These are phyloP conservation scores for Hypomecis atomaria DNA, from an alignment of 2,888 invertebrate genomes.

Conservation along the genomic window DNA sequence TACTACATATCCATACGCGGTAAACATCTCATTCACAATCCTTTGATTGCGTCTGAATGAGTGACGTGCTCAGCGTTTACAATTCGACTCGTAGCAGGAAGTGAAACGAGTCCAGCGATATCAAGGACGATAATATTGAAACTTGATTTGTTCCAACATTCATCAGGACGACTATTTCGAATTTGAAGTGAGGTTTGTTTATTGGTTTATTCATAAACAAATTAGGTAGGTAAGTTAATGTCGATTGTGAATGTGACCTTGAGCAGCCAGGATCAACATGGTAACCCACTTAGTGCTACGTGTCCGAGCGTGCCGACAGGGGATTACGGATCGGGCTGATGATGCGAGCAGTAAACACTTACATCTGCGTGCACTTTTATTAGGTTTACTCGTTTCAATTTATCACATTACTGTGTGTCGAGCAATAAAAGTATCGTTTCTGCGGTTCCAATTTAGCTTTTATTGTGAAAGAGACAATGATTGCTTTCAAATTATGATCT, in stretches of 20 bases:
- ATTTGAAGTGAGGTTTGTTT: slow-evolving; percentile 31
- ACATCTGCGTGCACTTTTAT: slow-evolving; percentile 56
- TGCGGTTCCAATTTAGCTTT: neutral
- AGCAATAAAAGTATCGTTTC: neutral
- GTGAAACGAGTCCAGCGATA: slow-evolving; percentile 75
- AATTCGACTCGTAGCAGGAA: slow-evolving; percentile 77
- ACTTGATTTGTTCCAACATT: slow-evolving; percentile 63
- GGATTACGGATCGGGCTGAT: slow-evolving; percentile 67
- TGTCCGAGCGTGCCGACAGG: slow-evolving; percentile 68
- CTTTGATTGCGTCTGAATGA: slow-evolving; percentile 81
- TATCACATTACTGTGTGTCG: slow-evolving; percentile 5
- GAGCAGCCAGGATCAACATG: slow-evolving; percentile 65
- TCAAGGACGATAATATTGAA: slow-evolving; percentile 76
- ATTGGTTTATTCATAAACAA: slow-evolving; percentile 12
- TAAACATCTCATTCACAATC: slow-evolving; percentile 81
- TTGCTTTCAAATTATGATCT: slow-evolving; percentile 25
- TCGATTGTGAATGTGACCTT: slow-evolving; percentile 61
- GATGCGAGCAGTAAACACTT: slow-evolving; percentile 58
- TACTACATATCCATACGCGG: slow-evolving; percentile 58
- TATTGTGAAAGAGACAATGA: slow-evolving; percentile 29
- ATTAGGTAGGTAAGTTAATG: slow-evolving; percentile 47
- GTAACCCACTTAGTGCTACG: slow-evolving; percentile 74
- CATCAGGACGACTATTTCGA: slow-evolving; percentile 40
- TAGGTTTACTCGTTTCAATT: slow-evolving; percentile 20
- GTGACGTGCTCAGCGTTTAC: slow-evolving; percentile 79